Conservation (phyloP, 2,888 invertebrate genomes). For the Ormia ochracea region DNA sequence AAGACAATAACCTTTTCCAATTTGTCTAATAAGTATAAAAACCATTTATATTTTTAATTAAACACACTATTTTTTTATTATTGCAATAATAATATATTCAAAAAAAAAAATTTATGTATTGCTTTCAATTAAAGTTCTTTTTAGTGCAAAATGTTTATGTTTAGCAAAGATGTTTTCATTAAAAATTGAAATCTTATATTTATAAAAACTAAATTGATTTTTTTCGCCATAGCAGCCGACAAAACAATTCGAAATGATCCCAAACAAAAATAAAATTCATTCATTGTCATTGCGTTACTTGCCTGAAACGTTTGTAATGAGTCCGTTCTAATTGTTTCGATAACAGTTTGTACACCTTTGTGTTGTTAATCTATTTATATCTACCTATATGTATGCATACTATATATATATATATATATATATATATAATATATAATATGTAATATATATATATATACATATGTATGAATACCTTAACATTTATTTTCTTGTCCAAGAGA, state of each 20-base stretch:
- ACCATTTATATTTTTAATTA: too few species aligned
- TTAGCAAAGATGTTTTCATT: neutral
- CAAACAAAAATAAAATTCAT: slow-evolving; percentile 16
- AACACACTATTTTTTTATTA: too few species aligned
- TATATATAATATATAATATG: too few species aligned
- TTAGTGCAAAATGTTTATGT: neutral
- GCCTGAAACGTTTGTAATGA: slow-evolving; percentile 51
- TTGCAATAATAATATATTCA: neutral
- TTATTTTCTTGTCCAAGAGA: slow-evolving; percentile 22
- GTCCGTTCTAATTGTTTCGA: slow-evolving; percentile 47
- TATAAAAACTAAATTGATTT: slow-evolving; percentile 34
- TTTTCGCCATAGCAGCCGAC: slow-evolving; percentile 58
- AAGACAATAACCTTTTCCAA: too few species aligned
- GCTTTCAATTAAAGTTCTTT: neutral
- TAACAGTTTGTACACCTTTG: slow-evolving; percentile 56
- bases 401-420: too few species aligned
- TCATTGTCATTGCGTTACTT: slow-evolving; percentile 58
- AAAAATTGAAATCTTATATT: slow-evolving; percentile 13
- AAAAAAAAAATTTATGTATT: neutral
- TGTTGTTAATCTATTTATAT: slow-evolving; percentile 38
- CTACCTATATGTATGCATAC: too few species aligned
- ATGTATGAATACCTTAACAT: slow-evolving; percentile 6
- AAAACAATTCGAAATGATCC: slow-evolving; percentile 47
- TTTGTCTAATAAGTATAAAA: too few species aligned
- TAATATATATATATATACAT: too few species aligned